Conservation (phyloP, 2,888 invertebrate genomes). For the Erebia aethiops region DNA sequence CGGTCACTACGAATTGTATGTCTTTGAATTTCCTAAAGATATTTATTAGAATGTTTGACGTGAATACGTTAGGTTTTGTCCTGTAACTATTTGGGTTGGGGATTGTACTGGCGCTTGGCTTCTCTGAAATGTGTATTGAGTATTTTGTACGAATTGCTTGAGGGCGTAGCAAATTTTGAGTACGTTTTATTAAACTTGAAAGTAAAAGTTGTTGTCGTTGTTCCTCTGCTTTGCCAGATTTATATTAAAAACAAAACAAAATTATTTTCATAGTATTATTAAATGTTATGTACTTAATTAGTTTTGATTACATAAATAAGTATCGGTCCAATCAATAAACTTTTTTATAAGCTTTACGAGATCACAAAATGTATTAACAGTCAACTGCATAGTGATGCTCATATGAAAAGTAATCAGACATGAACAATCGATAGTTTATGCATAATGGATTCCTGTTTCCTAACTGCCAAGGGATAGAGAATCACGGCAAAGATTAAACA, state of each 20-base stretch:
- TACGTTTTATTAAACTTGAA: neutral
- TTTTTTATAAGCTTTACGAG: too few relatives aligned
- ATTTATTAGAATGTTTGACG: conserved; percentile 66
- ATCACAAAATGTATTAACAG: neutral
- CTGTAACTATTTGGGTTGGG: conserved; percentile 34
- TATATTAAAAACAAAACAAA: too few relatives aligned
- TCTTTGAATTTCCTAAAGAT: conserved; percentile 60
- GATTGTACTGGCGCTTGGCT: conserved; percentile 21
- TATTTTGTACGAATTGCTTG: neutral
- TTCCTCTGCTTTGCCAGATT: too few relatives aligned
- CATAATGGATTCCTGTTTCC: conserved; percentile 61
- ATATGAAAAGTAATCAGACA: conserved; percentile 20
- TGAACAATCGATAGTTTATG: conserved; percentile 70
- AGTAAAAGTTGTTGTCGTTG: too few relatives aligned
- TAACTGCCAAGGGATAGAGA: conserved; percentile 57
- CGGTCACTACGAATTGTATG: conserved; percentile 68
- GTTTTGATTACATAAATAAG: too few relatives aligned
- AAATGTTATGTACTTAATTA: too few relatives aligned
- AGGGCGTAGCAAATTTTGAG: neutral
- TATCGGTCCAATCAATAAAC: too few relatives aligned
- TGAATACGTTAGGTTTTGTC: conserved; percentile 45
- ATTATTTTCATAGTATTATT: too few relatives aligned
- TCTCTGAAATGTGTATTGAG: conserved; percentile 16
- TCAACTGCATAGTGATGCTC: neutral
- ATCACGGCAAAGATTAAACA: conserved; percentile 80